Evolutionary conservation across 1,140 invertebrate species (phyloP).

Genomic region (Sipha flava): DNA sequence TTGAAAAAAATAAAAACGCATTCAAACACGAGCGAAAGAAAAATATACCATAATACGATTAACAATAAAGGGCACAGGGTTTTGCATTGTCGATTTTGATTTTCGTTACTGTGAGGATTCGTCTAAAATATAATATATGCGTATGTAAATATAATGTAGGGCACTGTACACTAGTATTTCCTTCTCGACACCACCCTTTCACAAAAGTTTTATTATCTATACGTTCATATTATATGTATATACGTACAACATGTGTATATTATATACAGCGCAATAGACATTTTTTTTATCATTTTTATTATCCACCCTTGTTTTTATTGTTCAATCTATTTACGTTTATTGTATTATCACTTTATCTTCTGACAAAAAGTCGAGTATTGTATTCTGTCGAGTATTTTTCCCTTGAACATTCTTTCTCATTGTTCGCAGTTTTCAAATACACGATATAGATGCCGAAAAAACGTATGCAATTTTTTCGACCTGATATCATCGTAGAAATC

Average conservation of each 20-base stretch:
- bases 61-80: too few relatives aligned
- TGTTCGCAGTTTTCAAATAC: neutral
- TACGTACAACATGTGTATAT: too few relatives aligned
- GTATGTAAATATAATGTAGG: neutral
- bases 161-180: neutral
- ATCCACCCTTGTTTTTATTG: neutral
- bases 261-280: neutral
- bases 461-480: neutral
- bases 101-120: neutral
- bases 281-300: neutral
- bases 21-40: too few relatives aligned
- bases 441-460: neutral
- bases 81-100: too few relatives aligned
- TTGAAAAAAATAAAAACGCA: too few relatives aligned
- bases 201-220: neutral
- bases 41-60: too few relatives aligned
- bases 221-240: neutral
- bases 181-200: neutral
- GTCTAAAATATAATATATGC: neutral
- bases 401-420: neutral
- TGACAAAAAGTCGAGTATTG: neutral
- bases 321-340: neutral
- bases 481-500: too few relatives aligned
- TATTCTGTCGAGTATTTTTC: neutral
- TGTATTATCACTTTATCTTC: neutral